These are phyloP conservation scores for Saguinus midas DNA, from an alignment of 2,113 vertebrate species.

Conservation along the genomic window DNA sequence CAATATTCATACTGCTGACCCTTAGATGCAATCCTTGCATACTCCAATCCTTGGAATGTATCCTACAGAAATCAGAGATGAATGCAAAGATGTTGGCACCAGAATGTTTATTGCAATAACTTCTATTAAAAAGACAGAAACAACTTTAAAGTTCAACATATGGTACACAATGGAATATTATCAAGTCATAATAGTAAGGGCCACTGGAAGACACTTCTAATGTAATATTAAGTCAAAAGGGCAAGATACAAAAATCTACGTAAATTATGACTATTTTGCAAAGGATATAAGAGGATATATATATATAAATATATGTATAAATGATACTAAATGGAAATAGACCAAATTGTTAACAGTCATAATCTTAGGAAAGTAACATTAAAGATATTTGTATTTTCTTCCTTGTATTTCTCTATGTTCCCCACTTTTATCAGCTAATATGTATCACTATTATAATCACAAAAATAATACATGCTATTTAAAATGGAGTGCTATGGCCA, in stretches of 20 bases:
- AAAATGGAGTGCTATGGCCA: not conserved
- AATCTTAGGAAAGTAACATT: slow-evolving; percentile 40
- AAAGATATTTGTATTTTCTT: slow-evolving; percentile 42
- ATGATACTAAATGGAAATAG: slow-evolving; percentile 50
- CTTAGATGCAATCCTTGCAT: not conserved
- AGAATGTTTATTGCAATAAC: slow-evolving; percentile 42
- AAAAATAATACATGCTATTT: not conserved
- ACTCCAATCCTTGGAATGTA: slow-evolving; percentile 1
- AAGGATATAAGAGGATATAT: not conserved
- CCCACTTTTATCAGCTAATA: slow-evolving; percentile 20
- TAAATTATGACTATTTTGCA: slow-evolving; percentile 34
- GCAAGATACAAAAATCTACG: slow-evolving; percentile 22
- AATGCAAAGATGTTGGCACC: slow-evolving; percentile 55
- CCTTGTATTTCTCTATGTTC: slow-evolving; percentile 31
- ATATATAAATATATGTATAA: not conserved
- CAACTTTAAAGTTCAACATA: slow-evolving; percentile 51
- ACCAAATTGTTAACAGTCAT: slow-evolving; percentile 39
- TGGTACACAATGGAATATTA: slow-evolving; percentile 29
- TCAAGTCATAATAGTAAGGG: slow-evolving; percentile 47
- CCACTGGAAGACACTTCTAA: slow-evolving; percentile 9
- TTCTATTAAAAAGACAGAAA: slow-evolving; percentile 64
- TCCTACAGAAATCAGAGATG: slow-evolving; percentile 48
- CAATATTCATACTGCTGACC: slow-evolving; percentile 32
- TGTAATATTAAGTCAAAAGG: slow-evolving; percentile 43
- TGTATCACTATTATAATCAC: not conserved